These are phyloP conservation scores for Muraenolepis orangiensis DNA, from an alignment of 2,797 vertebrate species.

Conservation along the genomic window DNA sequence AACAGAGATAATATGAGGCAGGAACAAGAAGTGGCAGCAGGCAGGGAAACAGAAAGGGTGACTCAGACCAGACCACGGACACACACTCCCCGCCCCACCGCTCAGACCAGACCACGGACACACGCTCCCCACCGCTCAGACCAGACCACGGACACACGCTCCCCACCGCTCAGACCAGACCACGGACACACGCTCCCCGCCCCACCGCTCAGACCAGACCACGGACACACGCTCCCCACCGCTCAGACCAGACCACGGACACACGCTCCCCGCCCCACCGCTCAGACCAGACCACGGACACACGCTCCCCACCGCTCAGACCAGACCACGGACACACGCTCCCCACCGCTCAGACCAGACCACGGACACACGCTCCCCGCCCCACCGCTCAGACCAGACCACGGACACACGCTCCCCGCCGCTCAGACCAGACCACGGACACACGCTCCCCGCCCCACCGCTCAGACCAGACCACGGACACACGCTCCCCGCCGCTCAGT, in stretches of 20 bases:
- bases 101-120: not conserved
- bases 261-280: constrained; percentile 45
- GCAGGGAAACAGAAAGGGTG: not conserved
- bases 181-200: constrained; percentile 4
- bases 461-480: no score
- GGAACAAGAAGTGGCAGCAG: not conserved
- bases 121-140: no score
- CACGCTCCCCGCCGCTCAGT: constrained; percentile 44
- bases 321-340: constrained; percentile 11
- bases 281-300: constrained; percentile 16
- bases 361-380: constrained; percentile 45
- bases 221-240: constrained; percentile 23
- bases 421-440: not conserved
- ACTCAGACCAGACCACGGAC: constrained; percentile 7
- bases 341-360: no score
- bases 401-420: constrained; percentile 3
- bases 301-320: not conserved
- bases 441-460: no score
- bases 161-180: no score
- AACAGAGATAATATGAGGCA: not conserved
- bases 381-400: no score
- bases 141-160: no score
- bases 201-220: not conserved
- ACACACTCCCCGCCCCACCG: not conserved
- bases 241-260: no score